Base-by-base conservation (phyloP, 2,113 vertebrate species). In the Nothobranchius kuhntae region DNA sequence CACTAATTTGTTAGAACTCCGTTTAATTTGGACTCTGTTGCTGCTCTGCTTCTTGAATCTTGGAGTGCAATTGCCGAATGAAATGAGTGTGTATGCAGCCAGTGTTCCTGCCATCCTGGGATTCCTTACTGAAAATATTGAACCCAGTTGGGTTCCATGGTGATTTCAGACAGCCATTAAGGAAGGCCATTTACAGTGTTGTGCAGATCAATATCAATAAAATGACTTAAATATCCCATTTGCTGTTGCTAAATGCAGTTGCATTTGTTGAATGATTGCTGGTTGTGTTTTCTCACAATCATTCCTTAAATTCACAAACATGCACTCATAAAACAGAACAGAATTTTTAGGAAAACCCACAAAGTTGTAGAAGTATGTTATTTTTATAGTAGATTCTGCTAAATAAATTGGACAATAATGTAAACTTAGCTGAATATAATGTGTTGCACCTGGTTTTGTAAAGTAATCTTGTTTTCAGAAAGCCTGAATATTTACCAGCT, bases 31-130 rank as follows among this genome's bases (percentile, higher is more conserved):
- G 44, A 65, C 75, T 85, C 67, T 81, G 73, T 84, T 73, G 70
- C 81, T 89, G 82, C 86, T 80, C 80, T 86, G 88, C 88, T 92
- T 88, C 66, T 89, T 84, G 81, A 89, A 48, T 84, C 87, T 82
- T 73, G 73, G 63, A 87, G 79, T 83, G 73, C 80, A 81, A 88
- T 88, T 85, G 81, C 82, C 68, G 73, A 86, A 89, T 75, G 74
- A 81, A 73, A 73, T 84, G 77, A 71, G 82, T 89, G 86, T 89
- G 78, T 78, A 69, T 74, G 74, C 91, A 91, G 91, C 89, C 89
- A 88, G 92, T 90, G 88, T 93, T 93, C 85, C 91, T 92, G 90
- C 83, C 84, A 88, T 90, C 87, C 82, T 65, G 70, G 62, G 38
- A 84, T 65, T 74, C 69, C 79, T 87, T 81, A 72, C 67, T 54